A percentile compares a stretch with the other conserved stretches of the same genome.
phyloP scores from a whole-genome alignment of 2,113 vertebrate genomes.

The Zingel zingel region DNA sequence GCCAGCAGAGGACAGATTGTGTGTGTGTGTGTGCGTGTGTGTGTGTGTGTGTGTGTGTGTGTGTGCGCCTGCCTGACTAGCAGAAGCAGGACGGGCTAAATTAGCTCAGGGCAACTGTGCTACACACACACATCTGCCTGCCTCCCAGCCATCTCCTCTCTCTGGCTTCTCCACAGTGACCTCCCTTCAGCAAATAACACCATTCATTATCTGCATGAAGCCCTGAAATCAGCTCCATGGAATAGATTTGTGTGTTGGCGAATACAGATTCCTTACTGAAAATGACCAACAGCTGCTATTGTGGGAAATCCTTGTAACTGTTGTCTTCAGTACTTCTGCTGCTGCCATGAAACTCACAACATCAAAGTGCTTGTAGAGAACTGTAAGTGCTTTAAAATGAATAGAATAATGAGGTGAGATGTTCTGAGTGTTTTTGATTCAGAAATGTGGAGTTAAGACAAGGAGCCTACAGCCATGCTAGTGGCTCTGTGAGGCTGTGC shows the following conservation, averaged over 20 bases:
- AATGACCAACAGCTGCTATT: conserved; percentile 13
- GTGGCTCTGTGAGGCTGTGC: not conserved
- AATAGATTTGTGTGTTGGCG: conserved; percentile 28
- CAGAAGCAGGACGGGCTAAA: conserved; percentile 29
- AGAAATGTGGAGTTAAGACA: not conserved
- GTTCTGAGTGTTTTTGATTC: not conserved
- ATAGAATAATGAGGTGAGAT: not conserved
- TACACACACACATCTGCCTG: conserved; percentile 37
- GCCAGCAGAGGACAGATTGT: conserved; percentile 34
- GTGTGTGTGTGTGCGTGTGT: conserved; percentile 7
- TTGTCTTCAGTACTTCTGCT: not conserved
- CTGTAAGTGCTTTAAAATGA: not conserved
- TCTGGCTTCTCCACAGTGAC: conserved; percentile 43
- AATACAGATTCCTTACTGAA: conserved; percentile 19
- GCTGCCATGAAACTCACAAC: not conserved
- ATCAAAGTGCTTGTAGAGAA: conserved; percentile 9
- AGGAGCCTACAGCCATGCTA: not conserved
- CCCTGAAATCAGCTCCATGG: conserved; percentile 53
- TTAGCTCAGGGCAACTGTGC: conserved; percentile 44
- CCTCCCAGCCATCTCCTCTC: conserved; percentile 48
- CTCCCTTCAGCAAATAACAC: conserved; percentile 73
- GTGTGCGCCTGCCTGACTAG: not conserved
- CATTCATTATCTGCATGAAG: conserved; percentile 70
- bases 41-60: conserved; percentile 7
- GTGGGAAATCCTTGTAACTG: not conserved